Evolutionary conservation across 2,888 invertebrate genomes (phyloP).

Genomic region (Tenthredo notha): DNA sequence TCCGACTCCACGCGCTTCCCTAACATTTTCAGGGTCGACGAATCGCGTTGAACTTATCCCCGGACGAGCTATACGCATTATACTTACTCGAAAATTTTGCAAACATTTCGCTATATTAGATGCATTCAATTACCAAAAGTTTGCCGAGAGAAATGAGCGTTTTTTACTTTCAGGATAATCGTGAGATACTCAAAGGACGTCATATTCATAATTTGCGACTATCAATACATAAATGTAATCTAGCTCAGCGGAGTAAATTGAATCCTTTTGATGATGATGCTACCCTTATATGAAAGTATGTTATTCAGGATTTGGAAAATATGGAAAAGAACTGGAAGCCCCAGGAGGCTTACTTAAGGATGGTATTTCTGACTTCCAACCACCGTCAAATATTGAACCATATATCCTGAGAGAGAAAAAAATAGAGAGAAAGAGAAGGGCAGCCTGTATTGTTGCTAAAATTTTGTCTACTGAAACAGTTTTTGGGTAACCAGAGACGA

Average conservation of each 20-base stretch:
- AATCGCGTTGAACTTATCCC: constrained; percentile 1
- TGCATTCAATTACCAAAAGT: not conserved
- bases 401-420: not conserved
- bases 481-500: constrained; percentile 23
- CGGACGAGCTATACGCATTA: constrained; percentile 1
- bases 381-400: constrained; percentile 15
- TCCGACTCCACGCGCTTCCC: not conserved
- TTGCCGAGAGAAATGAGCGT: not conserved
- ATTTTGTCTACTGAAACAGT: not conserved
- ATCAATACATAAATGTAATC: not conserved
- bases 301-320: constrained; percentile 14
- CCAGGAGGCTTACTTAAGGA: constrained; percentile 22
- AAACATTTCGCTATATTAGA: not conserved
- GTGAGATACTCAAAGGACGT: not conserved
- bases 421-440: not conserved
- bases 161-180: not conserved
- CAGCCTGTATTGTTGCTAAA: not conserved
- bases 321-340: not conserved
- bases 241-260: not conserved
- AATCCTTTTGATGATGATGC: not conserved
- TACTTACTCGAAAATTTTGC: not conserved
- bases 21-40: constrained; percentile 37
- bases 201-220: not conserved
- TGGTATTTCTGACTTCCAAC: constrained; percentile 3
- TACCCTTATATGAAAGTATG: not conserved